These are phyloP conservation scores for Cephalophus harveyi DNA, from an alignment of 2,113 vertebrate species.

Conservation along the genomic window DNA sequence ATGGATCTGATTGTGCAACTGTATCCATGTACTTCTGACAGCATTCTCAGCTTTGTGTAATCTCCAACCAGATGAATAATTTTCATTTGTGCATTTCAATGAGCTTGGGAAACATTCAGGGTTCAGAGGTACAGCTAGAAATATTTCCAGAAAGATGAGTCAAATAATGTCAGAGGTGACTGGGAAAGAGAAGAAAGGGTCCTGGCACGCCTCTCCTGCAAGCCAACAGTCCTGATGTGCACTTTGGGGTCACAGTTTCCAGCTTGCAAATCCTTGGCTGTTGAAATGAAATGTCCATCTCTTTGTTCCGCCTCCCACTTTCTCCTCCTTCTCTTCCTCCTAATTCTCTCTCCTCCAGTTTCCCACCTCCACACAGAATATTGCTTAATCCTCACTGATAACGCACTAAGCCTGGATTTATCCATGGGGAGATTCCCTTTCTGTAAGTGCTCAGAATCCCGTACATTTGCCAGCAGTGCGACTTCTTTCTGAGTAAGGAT, in stretches of 20 bases:
- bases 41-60: constrained; percentile 33
- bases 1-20: constrained; percentile 46
- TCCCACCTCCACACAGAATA: constrained; percentile 49
- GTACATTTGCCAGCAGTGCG: neutral
- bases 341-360: neutral
- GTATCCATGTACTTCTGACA: constrained; percentile 33
- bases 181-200: constrained; percentile 70
- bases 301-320: constrained; percentile 74
- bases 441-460: constrained; percentile 13
- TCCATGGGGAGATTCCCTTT: neutral
- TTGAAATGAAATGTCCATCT: constrained; percentile 59
- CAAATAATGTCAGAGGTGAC: constrained; percentile 64
- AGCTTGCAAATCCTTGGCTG: constrained; percentile 66
- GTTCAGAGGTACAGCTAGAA: constrained; percentile 71
- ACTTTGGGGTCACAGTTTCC: constrained; percentile 71
- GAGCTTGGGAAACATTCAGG: constrained; percentile 49
- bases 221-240: constrained; percentile 61
- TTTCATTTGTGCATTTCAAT: constrained; percentile 65
- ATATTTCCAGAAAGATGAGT: constrained; percentile 67
- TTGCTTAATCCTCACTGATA: constrained; percentile 19
- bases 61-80: constrained; percentile 71
- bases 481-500: neutral
- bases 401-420: neutral
- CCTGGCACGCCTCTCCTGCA: constrained; percentile 28
- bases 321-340: constrained; percentile 32